Evolutionary conservation across 2,797 vertebrate species (phyloP), one percentile per base, ranked within the genome.

Genomic region (Gila robusta): DNA sequence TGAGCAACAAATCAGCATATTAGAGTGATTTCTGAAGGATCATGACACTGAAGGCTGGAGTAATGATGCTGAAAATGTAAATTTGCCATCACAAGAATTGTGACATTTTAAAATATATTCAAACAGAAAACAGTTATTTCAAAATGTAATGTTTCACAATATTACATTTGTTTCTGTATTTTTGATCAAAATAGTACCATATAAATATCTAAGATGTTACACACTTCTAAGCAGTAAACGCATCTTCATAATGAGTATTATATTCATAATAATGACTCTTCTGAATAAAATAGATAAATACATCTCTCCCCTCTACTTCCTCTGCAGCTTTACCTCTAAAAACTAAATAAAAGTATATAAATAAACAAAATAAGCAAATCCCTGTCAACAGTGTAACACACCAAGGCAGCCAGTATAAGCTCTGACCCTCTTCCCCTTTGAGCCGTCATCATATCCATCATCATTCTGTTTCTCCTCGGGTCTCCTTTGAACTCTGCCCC

Each of bases 371-470:
- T 54, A 76, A 56, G 14, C 14, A 28, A 64, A 28, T 64, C 56
- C 32, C 35, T 10, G 66, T 49, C 16, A 69, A 9, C 28, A 56
- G 26, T 71, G 67, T 19, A 79, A 85, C 83, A 79, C 49, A 85
- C 76, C 83, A 79, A 47, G 67, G 14, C 26, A 59, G 37, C 64
- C 52, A 47, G 49, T 35, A 49, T 47, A 49, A 39, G 28, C 69
- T 80, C 41, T 21, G 39, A 66, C 69, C 62, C 23, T 85, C 10
- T 71, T 85, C 39, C 64, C 59, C 72, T 54, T 79, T 17, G 41
- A 49, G 4, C 9, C 66, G 17, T 67, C 37, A n/a, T 35, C 28
- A 74, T 44, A 32, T 69, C 44, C 79, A 59, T 84, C 47, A 77
- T 70, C 35, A 67, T 32, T 74, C 7, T n/a, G 52, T 26, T 70